Base-by-base conservation (phyloP, 92 coral and sea anemone genomes). In the Galaxea fascicularis region DNA sequence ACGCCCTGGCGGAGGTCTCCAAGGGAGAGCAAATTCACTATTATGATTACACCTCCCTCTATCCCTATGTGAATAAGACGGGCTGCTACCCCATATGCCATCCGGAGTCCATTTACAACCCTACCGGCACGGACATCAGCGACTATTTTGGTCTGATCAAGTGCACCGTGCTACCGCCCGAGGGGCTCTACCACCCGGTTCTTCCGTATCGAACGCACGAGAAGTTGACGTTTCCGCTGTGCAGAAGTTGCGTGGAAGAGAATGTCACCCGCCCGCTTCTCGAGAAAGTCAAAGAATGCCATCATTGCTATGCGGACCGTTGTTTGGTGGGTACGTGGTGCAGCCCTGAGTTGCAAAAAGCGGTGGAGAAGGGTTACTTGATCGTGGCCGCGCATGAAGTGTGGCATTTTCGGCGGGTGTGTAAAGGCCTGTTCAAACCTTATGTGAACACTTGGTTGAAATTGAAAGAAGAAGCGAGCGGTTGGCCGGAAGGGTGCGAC, bases 271-370 rank as follows among this genome's bases (percentile, higher is more conserved):
- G 27, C 9, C 20, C 67, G 0, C 18, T 54, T 0, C 30, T 16
- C 18, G 2, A 44, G 8, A 57, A 69, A 18, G 17, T 17, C 12
- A 5, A 6, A 0, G 14, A 30, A 12, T 77, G 78, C 20, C 29
- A 4, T 4, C 79, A 85, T 26, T 22, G 56, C 1, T 1, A 21
- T 0, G 53, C 0, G 6, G 45, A 84, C n/a, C 64, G 82, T 0
- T 15, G 62, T 0, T 66, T 85, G 14, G 25, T 7, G 11, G 85
- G 83, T 1, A 84, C 88, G 4, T 71, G 86, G 78, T 82, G 78
- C 18, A 22, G 71, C 3, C 71, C 71, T 3, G 78, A 82, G 4
- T 4, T 53, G 18, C 44, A 17, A 1, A 56, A 82, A 57, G 86
- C 86, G 0, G 35, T 29, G 14, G 58, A 56, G 30, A 13, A 15